Evolutionary conservation across 2,888 invertebrate species (phyloP).

Genomic region (Brenthis ino): DNA sequence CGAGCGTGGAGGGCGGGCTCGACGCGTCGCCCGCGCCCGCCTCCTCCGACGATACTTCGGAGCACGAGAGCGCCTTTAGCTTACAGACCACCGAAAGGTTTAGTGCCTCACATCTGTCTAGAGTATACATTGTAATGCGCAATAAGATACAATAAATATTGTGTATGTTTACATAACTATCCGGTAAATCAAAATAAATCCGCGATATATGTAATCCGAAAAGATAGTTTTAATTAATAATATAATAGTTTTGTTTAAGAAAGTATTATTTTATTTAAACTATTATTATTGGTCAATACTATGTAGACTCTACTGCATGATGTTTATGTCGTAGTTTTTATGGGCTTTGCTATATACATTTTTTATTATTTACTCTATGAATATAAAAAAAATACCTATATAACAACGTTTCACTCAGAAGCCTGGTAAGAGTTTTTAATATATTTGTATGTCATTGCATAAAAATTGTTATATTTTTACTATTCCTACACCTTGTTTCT

Average conservation of each 20-base stretch:
- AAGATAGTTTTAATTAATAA: too few relatives aligned
- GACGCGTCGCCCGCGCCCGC: slow-evolving; percentile 68
- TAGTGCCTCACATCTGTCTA: slow-evolving; percentile 40
- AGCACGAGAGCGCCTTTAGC: slow-evolving; percentile 80
- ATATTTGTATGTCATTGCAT: too few relatives aligned
- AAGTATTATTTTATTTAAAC: not conserved
- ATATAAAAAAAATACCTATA: too few relatives aligned
- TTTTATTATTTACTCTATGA: not conserved
- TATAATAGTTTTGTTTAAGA: too few relatives aligned
- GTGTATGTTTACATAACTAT: too few relatives aligned
- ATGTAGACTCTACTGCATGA: slow-evolving; percentile 39
- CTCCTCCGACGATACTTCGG: slow-evolving; percentile 66
- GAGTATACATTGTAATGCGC: slow-evolving; percentile 1
- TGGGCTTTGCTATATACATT: slow-evolving; percentile 29
- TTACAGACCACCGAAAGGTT: slow-evolving; percentile 76
- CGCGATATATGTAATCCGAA: too few relatives aligned
- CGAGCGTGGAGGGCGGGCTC: slow-evolving; percentile 90
- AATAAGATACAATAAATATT: too few relatives aligned
- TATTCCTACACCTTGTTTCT: not conserved
- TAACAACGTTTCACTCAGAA: too few relatives aligned
- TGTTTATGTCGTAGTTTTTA: slow-evolving; percentile 60
- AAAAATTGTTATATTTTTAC: not conserved
- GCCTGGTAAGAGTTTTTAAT: too few relatives aligned
- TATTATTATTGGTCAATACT: not conserved
- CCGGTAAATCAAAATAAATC: too few relatives aligned